phyloP scores from a whole-genome alignment of 2,797 vertebrate species.

The Molossus alvarezi region DNA sequence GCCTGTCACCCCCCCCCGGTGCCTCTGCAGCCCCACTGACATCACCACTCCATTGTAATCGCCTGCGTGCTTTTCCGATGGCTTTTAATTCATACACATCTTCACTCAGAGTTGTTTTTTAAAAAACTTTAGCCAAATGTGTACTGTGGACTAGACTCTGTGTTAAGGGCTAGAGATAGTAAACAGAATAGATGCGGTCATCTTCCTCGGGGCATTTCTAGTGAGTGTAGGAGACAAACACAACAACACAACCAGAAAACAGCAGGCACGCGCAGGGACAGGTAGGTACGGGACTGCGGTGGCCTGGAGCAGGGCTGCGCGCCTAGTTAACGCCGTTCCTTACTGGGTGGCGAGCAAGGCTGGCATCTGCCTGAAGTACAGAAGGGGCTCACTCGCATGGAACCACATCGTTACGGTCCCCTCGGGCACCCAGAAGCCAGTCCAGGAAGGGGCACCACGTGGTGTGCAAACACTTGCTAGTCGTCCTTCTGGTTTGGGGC shows the following conservation, averaged over 20 bases:
- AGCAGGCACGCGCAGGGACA: background rate
- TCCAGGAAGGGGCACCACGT: background rate
- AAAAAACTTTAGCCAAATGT: background rate
- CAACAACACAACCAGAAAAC: background rate
- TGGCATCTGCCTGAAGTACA: background rate
- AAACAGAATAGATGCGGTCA: background rate
- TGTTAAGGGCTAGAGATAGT: background rate
- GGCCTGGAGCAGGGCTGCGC: background rate
- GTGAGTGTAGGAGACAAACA: background rate
- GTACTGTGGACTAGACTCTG: background rate
- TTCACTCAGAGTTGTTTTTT: background rate
- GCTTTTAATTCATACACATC: background rate
- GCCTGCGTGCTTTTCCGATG: background rate
- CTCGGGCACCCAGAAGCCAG: background rate
- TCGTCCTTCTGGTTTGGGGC: background rate
- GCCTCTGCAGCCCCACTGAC: background rate
- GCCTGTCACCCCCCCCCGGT: no score
- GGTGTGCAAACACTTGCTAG: background rate
- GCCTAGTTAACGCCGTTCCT: background rate
- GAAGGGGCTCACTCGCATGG: background rate
- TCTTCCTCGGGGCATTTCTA: background rate
- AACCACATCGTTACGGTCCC: background rate
- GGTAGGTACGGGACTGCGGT: rapidly evolving
- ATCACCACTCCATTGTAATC: background rate
- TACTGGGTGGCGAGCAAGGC: background rate